These are phyloP conservation scores for Pollenia angustigena DNA, from an alignment of 2,888 invertebrate species.

Conservation along the genomic window DNA sequence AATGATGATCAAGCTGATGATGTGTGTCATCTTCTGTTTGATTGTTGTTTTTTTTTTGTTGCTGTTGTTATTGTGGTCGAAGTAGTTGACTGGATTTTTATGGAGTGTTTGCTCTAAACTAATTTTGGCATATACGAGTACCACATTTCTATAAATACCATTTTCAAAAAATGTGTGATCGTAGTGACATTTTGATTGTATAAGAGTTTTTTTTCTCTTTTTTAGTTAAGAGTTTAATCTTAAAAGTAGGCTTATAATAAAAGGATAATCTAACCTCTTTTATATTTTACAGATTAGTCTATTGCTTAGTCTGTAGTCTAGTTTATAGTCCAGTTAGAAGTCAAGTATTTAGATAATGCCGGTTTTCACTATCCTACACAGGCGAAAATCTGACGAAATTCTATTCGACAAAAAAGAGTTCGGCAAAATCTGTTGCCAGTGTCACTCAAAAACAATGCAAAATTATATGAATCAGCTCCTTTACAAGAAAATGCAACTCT, in stretches of 20 bases:
- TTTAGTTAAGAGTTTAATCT: background rate
- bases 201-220: background rate
- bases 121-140: conserved; percentile 68
- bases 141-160: conserved; percentile 59
- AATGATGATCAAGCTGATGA: conserved; percentile 41
- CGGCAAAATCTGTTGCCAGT: no score
- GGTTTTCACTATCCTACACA: no score
- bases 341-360: no score
- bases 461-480: no score
- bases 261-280: background rate
- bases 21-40: conserved; percentile 48
- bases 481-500: no score
- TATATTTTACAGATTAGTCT: background rate
- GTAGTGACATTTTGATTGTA: background rate
- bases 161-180: background rate
- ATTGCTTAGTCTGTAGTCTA: no score
- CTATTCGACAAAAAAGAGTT: no score
- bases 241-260: background rate
- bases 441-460: no score
- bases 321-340: no score
- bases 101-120: conserved; percentile 66
- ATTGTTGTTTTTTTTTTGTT: conserved; percentile 25
- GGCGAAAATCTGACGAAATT: no score
- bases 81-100: conserved; percentile 64
- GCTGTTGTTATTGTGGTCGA: conserved; percentile 1